Percentiles rank a stretch among this genome's conserved stretches.
Conservation (phyloP, 1,140 invertebrate genomes). For the Aphaenogaster ashmeadi region DNA sequence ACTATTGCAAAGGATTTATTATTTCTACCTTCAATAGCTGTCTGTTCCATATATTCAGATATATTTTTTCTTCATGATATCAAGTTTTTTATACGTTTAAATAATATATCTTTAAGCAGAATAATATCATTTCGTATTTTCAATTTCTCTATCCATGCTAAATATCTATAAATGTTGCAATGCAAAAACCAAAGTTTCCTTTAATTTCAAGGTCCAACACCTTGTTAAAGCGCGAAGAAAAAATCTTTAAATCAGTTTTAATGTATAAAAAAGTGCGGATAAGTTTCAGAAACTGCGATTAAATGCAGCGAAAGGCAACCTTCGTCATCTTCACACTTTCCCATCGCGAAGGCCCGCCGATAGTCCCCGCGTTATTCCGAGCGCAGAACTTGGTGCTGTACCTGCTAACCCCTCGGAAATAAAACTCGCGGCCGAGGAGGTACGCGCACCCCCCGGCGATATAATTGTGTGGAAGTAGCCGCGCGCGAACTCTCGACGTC, state of each 20-base stretch:
- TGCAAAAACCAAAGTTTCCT: background rate
- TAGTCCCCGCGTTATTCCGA: slow-evolving; percentile 23
- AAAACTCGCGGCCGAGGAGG: slow-evolving; percentile 48
- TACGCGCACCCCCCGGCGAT: slow-evolving; percentile 48
- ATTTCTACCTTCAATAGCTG: background rate
- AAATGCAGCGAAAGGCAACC: background rate
- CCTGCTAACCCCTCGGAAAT: slow-evolving; percentile 46
- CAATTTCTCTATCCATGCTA: background rate
- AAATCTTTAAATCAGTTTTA: background rate
- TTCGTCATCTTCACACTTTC: slow-evolving; percentile 50
- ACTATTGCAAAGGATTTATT: slow-evolving; percentile 14
- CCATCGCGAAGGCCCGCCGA: slow-evolving; percentile 31
- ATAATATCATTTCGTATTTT: background rate
- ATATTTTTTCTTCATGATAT: background rate
- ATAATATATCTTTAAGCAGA: background rate
- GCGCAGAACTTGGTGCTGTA: slow-evolving; percentile 37
- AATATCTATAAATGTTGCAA: background rate
- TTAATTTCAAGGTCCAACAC: background rate
- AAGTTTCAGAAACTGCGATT: slow-evolving; percentile 1
- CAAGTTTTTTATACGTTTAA: background rate
- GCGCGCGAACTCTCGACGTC: slow-evolving; percentile 58
- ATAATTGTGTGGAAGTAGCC: slow-evolving; percentile 62
- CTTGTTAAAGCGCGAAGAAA: background rate
- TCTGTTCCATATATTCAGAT: background rate
- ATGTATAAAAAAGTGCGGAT: background rate